Conservation (phyloP, 1,140 invertebrate species). For the silkworm (Bombyx mori) region DNA sequence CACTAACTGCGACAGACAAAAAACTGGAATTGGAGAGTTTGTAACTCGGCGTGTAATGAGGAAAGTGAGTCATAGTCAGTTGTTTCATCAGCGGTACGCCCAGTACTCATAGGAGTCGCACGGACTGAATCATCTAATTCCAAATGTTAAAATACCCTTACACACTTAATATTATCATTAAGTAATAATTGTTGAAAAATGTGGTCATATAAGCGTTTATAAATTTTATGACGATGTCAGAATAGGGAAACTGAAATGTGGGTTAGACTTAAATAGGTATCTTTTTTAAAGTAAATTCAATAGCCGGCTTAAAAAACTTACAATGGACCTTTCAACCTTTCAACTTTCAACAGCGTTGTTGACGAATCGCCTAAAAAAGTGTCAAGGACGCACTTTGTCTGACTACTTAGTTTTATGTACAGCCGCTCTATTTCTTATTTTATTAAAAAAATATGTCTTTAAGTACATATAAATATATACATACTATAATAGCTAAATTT, state of each 20-base stretch:
- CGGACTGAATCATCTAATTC: no score
- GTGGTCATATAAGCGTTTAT: no score
- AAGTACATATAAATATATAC: no score
- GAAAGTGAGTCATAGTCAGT: slow-evolving; percentile 8
- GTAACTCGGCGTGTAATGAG: slow-evolving; percentile 10
- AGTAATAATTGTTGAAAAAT: no score
- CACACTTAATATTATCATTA: no score
- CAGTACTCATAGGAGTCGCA: no score
- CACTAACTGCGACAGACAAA: slow-evolving; percentile 3
- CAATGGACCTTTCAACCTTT: neutral
- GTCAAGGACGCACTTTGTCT: neutral
- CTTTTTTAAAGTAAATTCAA: neutral
- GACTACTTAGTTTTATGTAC: neutral
- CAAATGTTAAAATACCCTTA: no score
- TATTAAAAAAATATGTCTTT: neutral
- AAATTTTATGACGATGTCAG: no score
- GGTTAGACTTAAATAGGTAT: no score
- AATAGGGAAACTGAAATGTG: no score
- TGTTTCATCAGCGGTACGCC: neutral
- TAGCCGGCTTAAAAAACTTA: neutral
- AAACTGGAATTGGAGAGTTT: neutral
- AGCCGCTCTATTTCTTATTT: neutral
- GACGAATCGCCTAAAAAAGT: neutral
- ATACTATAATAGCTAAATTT: neutral
- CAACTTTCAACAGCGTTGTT: neutral